Conservation (phyloP, 2,888 invertebrate genomes). For the Drosophila falleni region DNA sequence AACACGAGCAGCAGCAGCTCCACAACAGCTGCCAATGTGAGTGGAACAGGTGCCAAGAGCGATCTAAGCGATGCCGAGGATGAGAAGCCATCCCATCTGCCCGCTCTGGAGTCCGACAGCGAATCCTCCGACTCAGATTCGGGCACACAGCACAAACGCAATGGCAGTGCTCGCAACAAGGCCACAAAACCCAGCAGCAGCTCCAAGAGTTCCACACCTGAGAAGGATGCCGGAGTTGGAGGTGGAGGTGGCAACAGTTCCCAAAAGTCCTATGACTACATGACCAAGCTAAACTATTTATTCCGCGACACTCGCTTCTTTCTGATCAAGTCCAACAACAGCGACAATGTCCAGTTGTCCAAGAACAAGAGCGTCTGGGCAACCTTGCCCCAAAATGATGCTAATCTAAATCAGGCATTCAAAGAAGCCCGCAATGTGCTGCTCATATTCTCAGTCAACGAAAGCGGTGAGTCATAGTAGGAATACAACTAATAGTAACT, state of each 20-base stretch:
- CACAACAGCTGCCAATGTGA: constrained; percentile 11
- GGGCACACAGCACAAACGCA: constrained; percentile 82
- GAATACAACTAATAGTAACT: not conserved
- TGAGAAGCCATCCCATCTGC: constrained; percentile 61
- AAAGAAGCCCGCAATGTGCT: constrained; percentile 97
- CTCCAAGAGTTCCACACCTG: constrained; percentile 67
- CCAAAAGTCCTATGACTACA: constrained; percentile 90
- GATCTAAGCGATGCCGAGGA: constrained; percentile 80
- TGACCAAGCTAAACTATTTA: constrained; percentile 96
- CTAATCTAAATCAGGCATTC: constrained; percentile 97
- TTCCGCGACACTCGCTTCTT: constrained; percentile 98
- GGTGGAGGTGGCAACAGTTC: constrained; percentile 42
- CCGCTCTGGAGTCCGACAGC: constrained; percentile 78
- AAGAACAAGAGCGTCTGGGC: constrained; percentile 99
- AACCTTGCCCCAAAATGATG: constrained; percentile 98
- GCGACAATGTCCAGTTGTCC: constrained; percentile 97
- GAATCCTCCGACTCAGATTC: constrained; percentile 83
- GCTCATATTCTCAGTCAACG: constrained; percentile 98
- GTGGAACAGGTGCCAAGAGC: constrained; percentile 57
- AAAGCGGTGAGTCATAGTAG: constrained; percentile 89
- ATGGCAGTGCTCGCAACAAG: constrained; percentile 70
- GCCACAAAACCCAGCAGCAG: constrained; percentile 53
- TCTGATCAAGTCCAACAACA: constrained; percentile 98
- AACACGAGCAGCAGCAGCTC: constrained; percentile 37
- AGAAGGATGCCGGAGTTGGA: constrained; percentile 49